Base-by-base conservation (phyloP, 2,113 vertebrate genomes). In the Dipodomys stephensi region DNA sequence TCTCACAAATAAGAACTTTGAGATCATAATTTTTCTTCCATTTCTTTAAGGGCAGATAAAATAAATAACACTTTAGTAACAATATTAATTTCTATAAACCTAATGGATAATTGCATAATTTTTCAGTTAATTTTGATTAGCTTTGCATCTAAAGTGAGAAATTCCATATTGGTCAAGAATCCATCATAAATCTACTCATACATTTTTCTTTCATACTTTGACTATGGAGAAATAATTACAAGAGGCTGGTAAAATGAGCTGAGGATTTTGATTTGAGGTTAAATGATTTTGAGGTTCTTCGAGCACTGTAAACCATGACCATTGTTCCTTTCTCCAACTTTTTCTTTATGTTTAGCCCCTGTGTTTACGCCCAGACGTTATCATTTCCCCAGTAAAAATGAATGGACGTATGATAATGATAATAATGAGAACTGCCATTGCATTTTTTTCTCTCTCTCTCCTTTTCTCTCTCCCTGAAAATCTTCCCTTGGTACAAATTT, bases 161-260 rank as follows among this genome's bases (percentile, higher is more conserved):
- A 49, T 60, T 77, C 2, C 3, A 73, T 73, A 80, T 87, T 7
- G 78, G 9, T 7, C 32, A 90, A 87, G 46, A 7, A 73, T 64
- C 15, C 25, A 64, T 57, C n/a, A 78, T 81, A 71, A 92, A 86
- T 81, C 69, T 78, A 86, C 44, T 88, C 12, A 67, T 73, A 79
- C 30, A 12, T 72, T 95, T 73, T 16, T 39, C 39, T 73, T 46
- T 0, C 27, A 68, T 68, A 57, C 11, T 87, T 94, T 44, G 28
- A 72, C 23, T 69, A 32, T 46, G 25, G 25, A 68, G 53, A 83
- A 4, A 4, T 72, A 94, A 92, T 67, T 88, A 3, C 18, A 77
- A 90, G 81, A 79, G 44, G 2, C 32, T 73, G 13, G 7, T 80
- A 65, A 91, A 60, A 39, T 30, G 6, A 79, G 1, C 12, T 49